These are phyloP conservation scores for Hippoglossus hippoglossus DNA, from an alignment of 2,797 vertebrate species.

Conservation along the genomic window DNA sequence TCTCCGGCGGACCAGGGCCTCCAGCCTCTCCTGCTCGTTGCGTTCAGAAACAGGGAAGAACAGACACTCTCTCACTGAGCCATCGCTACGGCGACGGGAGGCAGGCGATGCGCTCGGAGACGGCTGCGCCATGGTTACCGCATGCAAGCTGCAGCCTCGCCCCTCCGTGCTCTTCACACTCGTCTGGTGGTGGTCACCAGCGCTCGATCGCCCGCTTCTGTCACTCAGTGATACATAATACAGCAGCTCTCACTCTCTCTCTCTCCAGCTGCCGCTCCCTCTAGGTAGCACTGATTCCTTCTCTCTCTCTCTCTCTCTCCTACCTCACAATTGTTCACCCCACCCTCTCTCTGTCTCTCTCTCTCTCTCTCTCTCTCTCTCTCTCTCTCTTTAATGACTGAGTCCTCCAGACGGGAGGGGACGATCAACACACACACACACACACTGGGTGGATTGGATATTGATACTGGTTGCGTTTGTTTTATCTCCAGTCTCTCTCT, in stretches of 20 bases:
- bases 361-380: not conserved
- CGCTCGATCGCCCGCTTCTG: conserved; percentile 36
- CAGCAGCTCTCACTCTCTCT: conserved; percentile 47
- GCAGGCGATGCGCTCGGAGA: conserved; percentile 76
- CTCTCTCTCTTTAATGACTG: conserved; percentile 61
- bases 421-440: conserved; percentile 11
- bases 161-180: conserved; percentile 50
- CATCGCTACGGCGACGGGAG: conserved; percentile 82
- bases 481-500: conserved; percentile 24
- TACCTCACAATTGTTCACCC: conserved; percentile 35
- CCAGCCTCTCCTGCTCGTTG: conserved; percentile 93
- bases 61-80: conserved; percentile 85
- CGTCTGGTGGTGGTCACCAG: conserved; percentile 39
- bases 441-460: conserved; percentile 35
- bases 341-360: conserved; percentile 43
- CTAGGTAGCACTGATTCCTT: conserved; percentile 37
- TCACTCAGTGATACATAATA: conserved; percentile 46
- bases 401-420: conserved; percentile 57
- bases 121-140: conserved; percentile 84
- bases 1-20: conserved; percentile 93
- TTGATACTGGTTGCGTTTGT: conserved; percentile 58
- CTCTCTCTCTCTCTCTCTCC: conserved; percentile 31
- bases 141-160: conserved; percentile 67
- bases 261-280: conserved; percentile 44
- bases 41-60: conserved; percentile 86